Base-by-base conservation (phyloP, 2,113 vertebrate species). In the Alethe castanea region DNA sequence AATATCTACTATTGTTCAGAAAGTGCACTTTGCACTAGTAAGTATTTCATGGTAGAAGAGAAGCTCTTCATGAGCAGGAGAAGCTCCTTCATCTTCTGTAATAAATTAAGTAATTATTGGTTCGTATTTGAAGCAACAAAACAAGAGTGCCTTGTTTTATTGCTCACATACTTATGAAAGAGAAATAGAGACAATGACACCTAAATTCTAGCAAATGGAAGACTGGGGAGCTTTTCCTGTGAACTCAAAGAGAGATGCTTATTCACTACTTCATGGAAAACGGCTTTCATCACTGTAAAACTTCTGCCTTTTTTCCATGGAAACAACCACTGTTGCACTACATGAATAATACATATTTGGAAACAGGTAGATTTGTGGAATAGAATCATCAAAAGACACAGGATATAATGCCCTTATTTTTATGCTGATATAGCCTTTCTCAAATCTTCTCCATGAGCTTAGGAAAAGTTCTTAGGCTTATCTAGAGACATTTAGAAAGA, bases 381-480 rank as follows among this genome's bases (percentile, higher is more conserved):
- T 48, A 52, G 47, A 57, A 71, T 83, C 33, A 80, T 88, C 74
- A 74, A 53, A 93, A 91, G 59, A 44, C 29, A 47, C 6, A 53
- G 44, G 19, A 53, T 71, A 50, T 25, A 83, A 89, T 66, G 38
- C 17, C 61, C 31, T 80, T 48, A 72, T 61, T 92, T 90, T 79
- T 40, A 48, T 71, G 78, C 40, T 35, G 50, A 66, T 42, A 64
- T 26, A 82, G 36, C n/a, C 47, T 47, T 93, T 78, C 73, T 45
- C 57, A 89, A 60, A 81, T 74, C 60, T 92, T 90, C 74, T 65
- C 17, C 86, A 20, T 56, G 53, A 87, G 93, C 35, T 89, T 62
- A 83, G 65, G 38, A 66, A 70, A 86, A 92, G 47, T 56, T 78
- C 88, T 90, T 81, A 93, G 54, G 47, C 36, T 94, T 73, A 80